These are phyloP conservation scores for Pterostichus madidus DNA, from an alignment of 2,888 invertebrate genomes.

Conservation along the genomic window DNA sequence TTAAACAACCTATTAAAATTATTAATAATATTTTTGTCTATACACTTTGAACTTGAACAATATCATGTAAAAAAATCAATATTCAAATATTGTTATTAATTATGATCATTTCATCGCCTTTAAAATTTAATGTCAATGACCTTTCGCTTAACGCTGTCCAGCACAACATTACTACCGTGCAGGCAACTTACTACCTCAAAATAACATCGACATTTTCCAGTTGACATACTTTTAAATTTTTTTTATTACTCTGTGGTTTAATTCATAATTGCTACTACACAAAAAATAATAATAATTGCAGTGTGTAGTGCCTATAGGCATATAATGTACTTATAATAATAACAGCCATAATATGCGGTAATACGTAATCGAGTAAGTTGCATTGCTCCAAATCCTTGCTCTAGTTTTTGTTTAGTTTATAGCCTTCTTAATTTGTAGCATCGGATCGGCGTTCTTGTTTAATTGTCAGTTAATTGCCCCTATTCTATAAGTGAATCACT, in stretches of 20 bases:
- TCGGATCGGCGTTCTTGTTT: not conserved
- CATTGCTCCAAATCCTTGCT: conserved; percentile 60
- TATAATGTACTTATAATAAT: conserved; percentile 43
- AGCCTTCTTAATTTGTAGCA: conserved; percentile 33
- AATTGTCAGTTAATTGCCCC: conserved; percentile 8
- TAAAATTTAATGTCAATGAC: not conserved
- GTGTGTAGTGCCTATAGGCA: not conserved
- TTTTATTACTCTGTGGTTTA: not conserved
- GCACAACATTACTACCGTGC: too few relatives aligned
- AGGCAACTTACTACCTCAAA: too few relatives aligned
- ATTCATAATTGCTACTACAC: not conserved
- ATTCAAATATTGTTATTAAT: not conserved
- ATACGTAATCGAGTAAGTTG: conserved; percentile 19
- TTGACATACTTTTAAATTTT: conserved; percentile 10
- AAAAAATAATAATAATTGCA: not conserved
- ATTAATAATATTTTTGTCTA: not conserved
- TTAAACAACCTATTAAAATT: conserved; percentile 10
- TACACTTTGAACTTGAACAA: not conserved
- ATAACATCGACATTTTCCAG: not conserved
- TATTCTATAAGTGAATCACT: too few relatives aligned
- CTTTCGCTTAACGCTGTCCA: too few relatives aligned
- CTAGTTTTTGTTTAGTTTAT: conserved; percentile 32
- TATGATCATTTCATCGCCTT: not conserved
- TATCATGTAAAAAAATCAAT: not conserved
- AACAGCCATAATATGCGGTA: not conserved